Percentiles rank a stretch among this genome's conserved stretches.
phyloP scores from a whole-genome alignment of 2,888 invertebrate genomes.

The Leuctra nigra region DNA sequence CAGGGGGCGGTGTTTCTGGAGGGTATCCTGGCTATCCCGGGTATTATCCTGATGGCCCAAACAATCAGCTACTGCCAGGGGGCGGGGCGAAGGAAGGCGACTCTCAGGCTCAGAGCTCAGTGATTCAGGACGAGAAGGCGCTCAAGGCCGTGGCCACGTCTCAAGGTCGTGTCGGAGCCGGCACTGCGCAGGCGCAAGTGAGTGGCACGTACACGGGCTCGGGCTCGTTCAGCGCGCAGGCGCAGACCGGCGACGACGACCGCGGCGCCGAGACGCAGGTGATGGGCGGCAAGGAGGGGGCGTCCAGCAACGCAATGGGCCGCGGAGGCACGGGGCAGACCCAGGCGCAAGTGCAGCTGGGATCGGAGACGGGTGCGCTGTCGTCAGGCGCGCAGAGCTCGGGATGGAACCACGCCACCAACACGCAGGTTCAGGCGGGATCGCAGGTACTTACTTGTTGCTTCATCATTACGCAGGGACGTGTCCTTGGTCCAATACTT shows the following conservation, averaged over 20 bases:
- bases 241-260: conserved; percentile 67
- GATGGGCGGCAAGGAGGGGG: conserved; percentile 67
- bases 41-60: conserved; percentile 30
- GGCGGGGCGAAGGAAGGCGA: conserved; percentile 48
- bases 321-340: conserved; percentile 66
- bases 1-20: conserved; percentile 32
- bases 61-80: conserved; percentile 26
- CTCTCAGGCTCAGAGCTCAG: conserved; percentile 65
- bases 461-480: no score
- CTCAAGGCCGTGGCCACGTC: conserved; percentile 71
- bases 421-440: conserved; percentile 72
- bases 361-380: conserved; percentile 68
- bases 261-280: conserved; percentile 59
- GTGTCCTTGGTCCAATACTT: no score
- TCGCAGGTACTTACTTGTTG: conserved; percentile 37
- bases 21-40: conserved; percentile 29
- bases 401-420: conserved; percentile 68
- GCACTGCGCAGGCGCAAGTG: conserved; percentile 70
- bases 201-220: conserved; percentile 70
- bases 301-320: conserved; percentile 68
- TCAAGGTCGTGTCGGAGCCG: conserved; percentile 66
- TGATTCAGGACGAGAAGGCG: conserved; percentile 50
- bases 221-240: conserved; percentile 76
- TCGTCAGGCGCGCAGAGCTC: conserved; percentile 68
- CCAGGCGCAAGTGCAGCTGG: conserved; percentile 68